Conservation (phyloP, 2,888 invertebrate genomes). For the Philereme transversata region DNA sequence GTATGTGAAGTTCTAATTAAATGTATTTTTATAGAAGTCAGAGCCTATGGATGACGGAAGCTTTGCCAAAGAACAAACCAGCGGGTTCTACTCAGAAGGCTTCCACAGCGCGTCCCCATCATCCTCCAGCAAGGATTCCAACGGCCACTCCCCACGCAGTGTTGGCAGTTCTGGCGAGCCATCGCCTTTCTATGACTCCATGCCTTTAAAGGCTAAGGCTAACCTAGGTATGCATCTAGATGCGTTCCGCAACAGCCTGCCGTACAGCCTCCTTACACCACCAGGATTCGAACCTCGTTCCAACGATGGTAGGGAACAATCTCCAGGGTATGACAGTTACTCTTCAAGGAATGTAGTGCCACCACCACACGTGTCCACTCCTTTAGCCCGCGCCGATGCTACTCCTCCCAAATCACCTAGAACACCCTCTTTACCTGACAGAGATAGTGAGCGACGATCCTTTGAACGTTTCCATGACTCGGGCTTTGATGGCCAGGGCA, state of each 20-base stretch:
- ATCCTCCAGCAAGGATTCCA: constrained; percentile 81
- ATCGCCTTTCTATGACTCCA: constrained; percentile 67
- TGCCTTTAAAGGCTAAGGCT: constrained; percentile 73
- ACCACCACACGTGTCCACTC: constrained; percentile 68
- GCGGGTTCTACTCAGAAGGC: constrained; percentile 85
- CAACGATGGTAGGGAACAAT: constrained; percentile 62
- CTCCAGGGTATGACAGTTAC: constrained; percentile 64
- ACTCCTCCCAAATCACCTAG: constrained; percentile 76
- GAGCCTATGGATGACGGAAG: constrained; percentile 77
- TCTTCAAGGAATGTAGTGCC: constrained; percentile 64
- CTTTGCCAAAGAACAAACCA: constrained; percentile 83
- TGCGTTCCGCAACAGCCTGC: constrained; percentile 71
- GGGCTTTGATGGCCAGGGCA: constrained; percentile 71
- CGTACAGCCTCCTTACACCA: constrained; percentile 85
- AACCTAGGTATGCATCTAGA: constrained; percentile 75
- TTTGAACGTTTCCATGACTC: constrained; percentile 79
- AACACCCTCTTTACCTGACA: constrained; percentile 65
- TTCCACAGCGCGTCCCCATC: constrained; percentile 85
- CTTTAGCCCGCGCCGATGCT: constrained; percentile 64
- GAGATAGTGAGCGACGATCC: constrained; percentile 61
- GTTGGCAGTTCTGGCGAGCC: constrained; percentile 72
- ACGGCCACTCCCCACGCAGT: constrained; percentile 77
- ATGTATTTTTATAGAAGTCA: constrained; percentile 79
- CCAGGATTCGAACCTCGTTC: constrained; percentile 79
- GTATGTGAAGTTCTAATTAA: constrained; percentile 11